Conservation (phyloP, 2,113 vertebrate genomes). For the Arenaria interpres region DNA sequence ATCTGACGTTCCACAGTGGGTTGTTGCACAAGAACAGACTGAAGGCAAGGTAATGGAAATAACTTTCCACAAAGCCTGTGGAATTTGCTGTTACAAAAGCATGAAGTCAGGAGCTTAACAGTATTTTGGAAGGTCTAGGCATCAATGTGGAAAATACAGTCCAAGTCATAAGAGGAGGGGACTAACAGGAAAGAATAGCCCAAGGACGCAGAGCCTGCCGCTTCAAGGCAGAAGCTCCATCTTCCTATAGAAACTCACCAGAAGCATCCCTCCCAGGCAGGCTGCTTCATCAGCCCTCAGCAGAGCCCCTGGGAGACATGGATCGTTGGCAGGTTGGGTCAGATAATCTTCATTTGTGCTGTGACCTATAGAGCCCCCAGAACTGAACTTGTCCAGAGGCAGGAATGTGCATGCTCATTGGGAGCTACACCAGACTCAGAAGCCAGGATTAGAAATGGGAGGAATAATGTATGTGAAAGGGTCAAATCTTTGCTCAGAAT, state of each 20-base stretch:
- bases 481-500: not conserved
- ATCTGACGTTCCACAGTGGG: not conserved
- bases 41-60: not conserved
- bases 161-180: not conserved
- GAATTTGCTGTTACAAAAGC: slow-evolving; percentile 1
- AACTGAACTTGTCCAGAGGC: not conserved
- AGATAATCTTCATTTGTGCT: not conserved
- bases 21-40: not conserved
- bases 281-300: not conserved
- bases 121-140: not conserved
- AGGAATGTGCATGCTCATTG: not conserved
- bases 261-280: not conserved
- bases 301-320: not conserved
- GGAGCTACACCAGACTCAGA: not conserved
- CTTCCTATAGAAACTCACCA: not conserved
- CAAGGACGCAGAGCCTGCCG: not conserved
- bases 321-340: not conserved
- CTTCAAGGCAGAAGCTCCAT: not conserved
- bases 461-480: not conserved
- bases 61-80: not conserved
- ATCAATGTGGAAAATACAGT: not conserved
- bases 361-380: not conserved
- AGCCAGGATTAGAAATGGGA: not conserved
- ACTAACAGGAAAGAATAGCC: not conserved
- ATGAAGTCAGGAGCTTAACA: not conserved